These are phyloP conservation scores for Haliclona indistincta DNA, from an alignment of 37 sponge, comb jelly and placozoan genomes.

Conservation along the genomic window DNA sequence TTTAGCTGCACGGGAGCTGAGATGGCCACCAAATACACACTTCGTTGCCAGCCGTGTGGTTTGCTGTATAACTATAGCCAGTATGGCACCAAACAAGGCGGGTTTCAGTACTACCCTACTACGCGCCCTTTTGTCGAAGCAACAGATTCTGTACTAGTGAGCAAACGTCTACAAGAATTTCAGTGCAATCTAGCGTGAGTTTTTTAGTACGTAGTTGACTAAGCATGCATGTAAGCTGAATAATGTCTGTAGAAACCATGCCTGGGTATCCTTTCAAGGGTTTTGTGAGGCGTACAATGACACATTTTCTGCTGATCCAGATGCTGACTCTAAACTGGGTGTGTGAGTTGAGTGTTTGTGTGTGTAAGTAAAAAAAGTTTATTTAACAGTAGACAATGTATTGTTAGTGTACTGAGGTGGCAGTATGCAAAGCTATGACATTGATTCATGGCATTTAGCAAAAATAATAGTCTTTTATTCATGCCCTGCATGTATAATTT, in stretches of 20 bases:
- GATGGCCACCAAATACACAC: neutral
- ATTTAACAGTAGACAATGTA: too few relatives aligned
- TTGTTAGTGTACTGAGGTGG: too few relatives aligned
- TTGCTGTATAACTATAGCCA: conserved; percentile 24
- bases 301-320: conserved; percentile 19
- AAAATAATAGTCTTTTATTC: too few relatives aligned
- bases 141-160: conserved; percentile 17
- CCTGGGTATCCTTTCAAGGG: conserved; percentile 51
- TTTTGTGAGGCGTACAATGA: conserved; percentile 40
- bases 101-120: conserved; percentile 21
- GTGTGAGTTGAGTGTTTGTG: too few relatives aligned
- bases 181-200: conserved; percentile 46
- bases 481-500: neutral
- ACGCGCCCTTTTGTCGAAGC: conserved; percentile 9
- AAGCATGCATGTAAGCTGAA: too few relatives aligned
- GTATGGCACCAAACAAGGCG: conserved; percentile 35
- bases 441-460: too few relatives aligned
- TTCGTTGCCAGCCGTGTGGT: conserved; percentile 18
- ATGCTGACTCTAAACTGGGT: neutral
- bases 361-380: too few relatives aligned
- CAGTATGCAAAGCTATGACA: too few relatives aligned
- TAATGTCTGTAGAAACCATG: too few relatives aligned
- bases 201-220: too few relatives aligned
- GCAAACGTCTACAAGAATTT: conserved; percentile 1
- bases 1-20: neutral